These are phyloP conservation scores for Schizopygopsis pylzovi DNA, from an alignment of 2,797 vertebrate species.

Conservation along the genomic window DNA sequence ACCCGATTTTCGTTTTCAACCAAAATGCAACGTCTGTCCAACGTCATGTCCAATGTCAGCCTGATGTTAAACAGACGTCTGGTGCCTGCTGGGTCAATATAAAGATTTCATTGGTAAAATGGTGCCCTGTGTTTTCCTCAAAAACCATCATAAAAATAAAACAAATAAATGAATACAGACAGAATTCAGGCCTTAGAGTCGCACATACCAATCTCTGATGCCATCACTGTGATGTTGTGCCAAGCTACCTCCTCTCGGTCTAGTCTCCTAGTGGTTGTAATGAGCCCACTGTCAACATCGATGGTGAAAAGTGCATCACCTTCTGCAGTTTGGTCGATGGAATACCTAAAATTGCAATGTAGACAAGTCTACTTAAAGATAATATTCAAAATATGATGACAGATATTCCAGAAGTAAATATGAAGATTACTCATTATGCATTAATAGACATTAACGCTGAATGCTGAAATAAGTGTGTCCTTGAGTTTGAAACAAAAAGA, in stretches of 20 bases:
- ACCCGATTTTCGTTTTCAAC: too few relatives aligned
- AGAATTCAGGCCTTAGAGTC: constrained; percentile 12
- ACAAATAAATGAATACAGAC: constrained; percentile 20
- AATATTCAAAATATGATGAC: neutral
- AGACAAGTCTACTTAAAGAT: neutral
- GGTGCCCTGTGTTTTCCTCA: neutral
- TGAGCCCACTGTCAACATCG: constrained; percentile 84
- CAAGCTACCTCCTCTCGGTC: constrained; percentile 88
- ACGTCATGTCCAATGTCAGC: too few relatives aligned
- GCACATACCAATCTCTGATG: constrained; percentile 88
- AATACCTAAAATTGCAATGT: constrained; percentile 80
- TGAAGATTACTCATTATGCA: neutral
- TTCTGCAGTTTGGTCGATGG: constrained; percentile 80
- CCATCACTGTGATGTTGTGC: constrained; percentile 91
- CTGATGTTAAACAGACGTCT: too few relatives aligned
- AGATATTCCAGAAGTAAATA: neutral
- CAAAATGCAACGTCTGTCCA: too few relatives aligned
- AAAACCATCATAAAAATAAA: neutral
- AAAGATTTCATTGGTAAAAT: constrained; percentile 27
- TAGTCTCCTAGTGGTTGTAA: constrained; percentile 84
- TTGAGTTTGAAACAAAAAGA: neutral
- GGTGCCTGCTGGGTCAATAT: neutral
- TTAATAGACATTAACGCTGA: neutral
- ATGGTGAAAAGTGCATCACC: constrained; percentile 85
- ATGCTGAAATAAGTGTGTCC: neutral